Base-by-base conservation (phyloP, 2,888 invertebrate species). In the Athalia circularis region DNA sequence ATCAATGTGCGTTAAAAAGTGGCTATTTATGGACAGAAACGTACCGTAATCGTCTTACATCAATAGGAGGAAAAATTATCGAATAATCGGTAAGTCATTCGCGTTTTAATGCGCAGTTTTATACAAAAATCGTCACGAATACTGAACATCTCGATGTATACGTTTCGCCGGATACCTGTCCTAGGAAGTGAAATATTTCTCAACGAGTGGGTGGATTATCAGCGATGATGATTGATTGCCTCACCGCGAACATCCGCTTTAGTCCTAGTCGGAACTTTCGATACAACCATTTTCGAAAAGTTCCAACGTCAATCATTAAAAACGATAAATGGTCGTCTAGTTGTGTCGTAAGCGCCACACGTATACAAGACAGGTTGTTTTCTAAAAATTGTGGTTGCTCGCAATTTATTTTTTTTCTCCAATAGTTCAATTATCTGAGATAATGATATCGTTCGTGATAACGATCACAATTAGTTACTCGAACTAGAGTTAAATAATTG, bases 21-120 rank as follows among this genome's bases (percentile, higher is more conserved):
- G 68, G 7, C 29, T 68, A n/a, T 52, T 15, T 29, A 68, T 68
- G 68, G 68, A 68, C 52, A 68, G 54, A 68, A 52, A 68, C 52
- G 5, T 68, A 43, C 43, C 68, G 29, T 68, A 54, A 68, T 52
- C 15, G 6, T 2, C 52, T 50, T 68, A 54, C 43, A 29, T 0
- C 43, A 43, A 68, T 68, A 43, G 3, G 29, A 52, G 6, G 29
- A 29, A 68, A 52, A 11, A 68, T 68, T n/a, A 52, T 68, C 15
- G 29, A 54, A 3, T 43, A 9, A 11, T 52, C 52, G 68, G 68
- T 68, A 68, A 68, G 68, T 68, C 29, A 29, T 4, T 5, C 29
- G 54, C 11, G 3, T 29, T 68, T 29, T 29, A 29, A 29, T 29
- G 29, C 29, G 29, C 29, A 29, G 54, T 68, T 54, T 68, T 29